Percentiles rank a stretch among this genome's conserved stretches.
phyloP scores from a whole-genome alignment of 2,888 invertebrate genomes.

The Conistra vaccinii region DNA sequence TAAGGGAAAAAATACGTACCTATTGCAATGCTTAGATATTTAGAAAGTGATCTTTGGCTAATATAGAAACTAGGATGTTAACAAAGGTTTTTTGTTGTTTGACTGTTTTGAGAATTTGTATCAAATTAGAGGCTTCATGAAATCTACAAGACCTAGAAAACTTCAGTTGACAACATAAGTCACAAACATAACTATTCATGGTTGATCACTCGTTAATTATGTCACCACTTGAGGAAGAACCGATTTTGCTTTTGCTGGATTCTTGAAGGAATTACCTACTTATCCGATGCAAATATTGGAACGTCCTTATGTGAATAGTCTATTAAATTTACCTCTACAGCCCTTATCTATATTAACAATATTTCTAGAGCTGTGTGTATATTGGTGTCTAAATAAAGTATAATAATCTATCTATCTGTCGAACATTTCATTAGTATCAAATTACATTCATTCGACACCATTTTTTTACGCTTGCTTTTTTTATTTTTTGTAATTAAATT shows the following conservation, averaged over 20 bases:
- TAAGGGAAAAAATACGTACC: background rate
- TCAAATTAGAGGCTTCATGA: background rate
- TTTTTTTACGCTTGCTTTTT: too few relatives aligned
- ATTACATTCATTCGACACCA: background rate
- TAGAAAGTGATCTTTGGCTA: background rate
- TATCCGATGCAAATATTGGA: background rate
- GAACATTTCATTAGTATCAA: background rate
- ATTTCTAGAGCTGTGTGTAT: background rate
- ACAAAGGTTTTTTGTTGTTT: background rate
- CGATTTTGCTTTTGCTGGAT: background rate
- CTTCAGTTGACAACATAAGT: background rate
- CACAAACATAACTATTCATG: background rate
- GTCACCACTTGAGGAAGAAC: background rate
- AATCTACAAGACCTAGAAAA: background rate
- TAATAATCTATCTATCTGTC: background rate
- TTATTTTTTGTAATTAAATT: background rate
- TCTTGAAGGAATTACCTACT: background rate
- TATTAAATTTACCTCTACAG: background rate
- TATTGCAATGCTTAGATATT: background rate
- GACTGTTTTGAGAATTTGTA: background rate
- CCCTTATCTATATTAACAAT: background rate
- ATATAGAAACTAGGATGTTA: background rate
- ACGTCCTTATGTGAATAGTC: background rate
- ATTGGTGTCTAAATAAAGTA: background rate
- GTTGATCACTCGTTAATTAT: background rate